Percentiles rank a stretch among this genome's conserved stretches.
These are phyloP conservation scores for Chelonus formosanus DNA, from an alignment of 2,888 invertebrate genomes.

Conservation along the genomic window DNA sequence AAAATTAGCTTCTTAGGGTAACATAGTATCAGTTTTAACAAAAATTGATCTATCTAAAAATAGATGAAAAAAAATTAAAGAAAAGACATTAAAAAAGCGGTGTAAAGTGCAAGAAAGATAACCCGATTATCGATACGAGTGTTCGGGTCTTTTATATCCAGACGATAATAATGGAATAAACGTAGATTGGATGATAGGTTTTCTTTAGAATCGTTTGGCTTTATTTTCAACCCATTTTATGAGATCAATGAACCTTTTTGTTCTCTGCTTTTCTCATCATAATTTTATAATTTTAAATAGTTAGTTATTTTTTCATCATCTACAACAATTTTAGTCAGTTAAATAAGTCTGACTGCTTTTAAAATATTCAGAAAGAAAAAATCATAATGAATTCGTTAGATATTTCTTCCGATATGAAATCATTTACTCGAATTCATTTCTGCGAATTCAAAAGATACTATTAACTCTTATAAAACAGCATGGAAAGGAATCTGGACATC, in stretches of 20 bases:
- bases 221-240: conserved; percentile 8
- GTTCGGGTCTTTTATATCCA: conserved; percentile 4
- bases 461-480: conserved; percentile 21
- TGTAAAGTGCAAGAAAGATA: conserved; percentile 3
- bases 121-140: conserved; percentile 25
- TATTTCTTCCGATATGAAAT: conserved; percentile 17
- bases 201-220: conserved; percentile 11
- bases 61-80: conserved; percentile 12
- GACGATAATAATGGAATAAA: conserved; percentile 28
- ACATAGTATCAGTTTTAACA: too few species aligned
- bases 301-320: too few species aligned
- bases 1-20: too few species aligned
- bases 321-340: too few species aligned
- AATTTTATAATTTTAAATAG: conserved; percentile 1
- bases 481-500: conserved; percentile 13
- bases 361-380: background rate
- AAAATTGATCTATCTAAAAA: too few species aligned
- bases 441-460: conserved; percentile 19
- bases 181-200: conserved; percentile 25
- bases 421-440: conserved; percentile 16
- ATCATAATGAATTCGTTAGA: background rate
- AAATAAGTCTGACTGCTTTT: too few species aligned
- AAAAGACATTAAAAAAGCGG: conserved; percentile 6
- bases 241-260: conserved; percentile 24
- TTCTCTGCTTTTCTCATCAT: background rate